These are phyloP conservation scores for Micromys minutus DNA, from an alignment of 2,113 vertebrate species.

Conservation along the genomic window DNA sequence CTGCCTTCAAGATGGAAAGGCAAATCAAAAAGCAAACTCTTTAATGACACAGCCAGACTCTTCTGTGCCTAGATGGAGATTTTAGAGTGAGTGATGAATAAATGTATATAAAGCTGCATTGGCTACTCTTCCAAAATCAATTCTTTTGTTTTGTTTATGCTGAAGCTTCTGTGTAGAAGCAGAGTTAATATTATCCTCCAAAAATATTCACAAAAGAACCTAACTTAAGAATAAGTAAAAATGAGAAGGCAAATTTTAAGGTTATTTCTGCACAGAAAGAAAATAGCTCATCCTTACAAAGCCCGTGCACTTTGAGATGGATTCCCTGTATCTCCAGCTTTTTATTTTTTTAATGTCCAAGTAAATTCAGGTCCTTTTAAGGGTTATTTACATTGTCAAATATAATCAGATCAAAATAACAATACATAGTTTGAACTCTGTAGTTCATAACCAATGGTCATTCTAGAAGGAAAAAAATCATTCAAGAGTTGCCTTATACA, in stretches of 20 bases:
- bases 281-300: neutral
- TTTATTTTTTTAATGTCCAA: neutral
- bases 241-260: neutral
- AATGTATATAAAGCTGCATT: neutral
- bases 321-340: neutral
- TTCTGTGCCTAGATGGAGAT: neutral
- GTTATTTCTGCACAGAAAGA: neutral
- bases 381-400: neutral
- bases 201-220: neutral
- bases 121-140: neutral
- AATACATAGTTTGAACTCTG: neutral
- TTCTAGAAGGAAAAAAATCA: constrained; percentile 55
- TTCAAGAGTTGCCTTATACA: constrained; percentile 7
- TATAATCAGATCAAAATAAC: constrained; percentile 11
- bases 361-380: neutral
- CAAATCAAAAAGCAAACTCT: neutral
- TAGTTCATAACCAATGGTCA: constrained; percentile 14
- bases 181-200: neutral
- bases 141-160: neutral
- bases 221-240: neutral
- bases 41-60: neutral
- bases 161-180: neutral
- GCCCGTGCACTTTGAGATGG: too few species aligned
- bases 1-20: neutral
- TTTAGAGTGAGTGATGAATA: neutral